A percentile compares a stretch with the other conserved stretches of the same genome.
phyloP scores from a whole-genome alignment of 2,888 invertebrate species.

The Plemyria rubiginata region DNA sequence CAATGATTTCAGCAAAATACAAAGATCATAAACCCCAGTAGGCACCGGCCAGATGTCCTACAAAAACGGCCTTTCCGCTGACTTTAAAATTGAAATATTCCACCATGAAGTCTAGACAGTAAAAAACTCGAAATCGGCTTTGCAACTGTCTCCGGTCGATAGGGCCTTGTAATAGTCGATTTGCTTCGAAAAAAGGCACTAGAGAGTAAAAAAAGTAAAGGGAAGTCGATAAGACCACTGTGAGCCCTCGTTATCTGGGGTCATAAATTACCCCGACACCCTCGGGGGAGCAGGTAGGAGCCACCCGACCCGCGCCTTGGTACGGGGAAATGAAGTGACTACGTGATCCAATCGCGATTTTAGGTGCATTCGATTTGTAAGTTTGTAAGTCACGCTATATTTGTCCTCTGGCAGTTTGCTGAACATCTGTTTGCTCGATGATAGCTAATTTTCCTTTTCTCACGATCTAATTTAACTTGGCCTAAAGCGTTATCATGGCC shows the following conservation, averaged over 20 bases:
- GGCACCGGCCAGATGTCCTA: slow-evolving; percentile 38
- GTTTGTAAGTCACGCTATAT: slow-evolving; percentile 59
- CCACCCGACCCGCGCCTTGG: slow-evolving; percentile 49
- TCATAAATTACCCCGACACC: slow-evolving; percentile 82
- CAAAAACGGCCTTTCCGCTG: slow-evolving; percentile 38
- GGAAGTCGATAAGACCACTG: slow-evolving; percentile 81
- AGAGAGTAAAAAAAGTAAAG: slow-evolving; percentile 71
- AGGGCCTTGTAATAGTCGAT: slow-evolving; percentile 73
- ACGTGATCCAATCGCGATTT: slow-evolving; percentile 84
- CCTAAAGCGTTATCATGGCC: slow-evolving; percentile 23
- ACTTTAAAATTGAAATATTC: slow-evolving; percentile 47
- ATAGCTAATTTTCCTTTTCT: slow-evolving; percentile 38
- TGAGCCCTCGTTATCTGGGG: slow-evolving; percentile 82
- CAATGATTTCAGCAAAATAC: slow-evolving; percentile 5
- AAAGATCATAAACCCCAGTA: slow-evolving; percentile 33
- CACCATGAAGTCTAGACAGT: slow-evolving; percentile 55
- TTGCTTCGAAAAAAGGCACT: slow-evolving; percentile 76
- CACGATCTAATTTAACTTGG: slow-evolving; percentile 35
- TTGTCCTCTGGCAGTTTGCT: slow-evolving; percentile 41
- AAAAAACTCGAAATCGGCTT: slow-evolving; percentile 52
- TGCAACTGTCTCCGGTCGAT: slow-evolving; percentile 69
- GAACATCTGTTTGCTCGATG: slow-evolving; percentile 35
- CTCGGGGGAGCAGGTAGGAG: slow-evolving; percentile 75
- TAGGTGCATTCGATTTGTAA: slow-evolving; percentile 75
- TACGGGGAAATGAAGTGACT: slow-evolving; percentile 80